Conservation (phyloP, 2,797 vertebrate species). For the Protonibea diacanthus region DNA sequence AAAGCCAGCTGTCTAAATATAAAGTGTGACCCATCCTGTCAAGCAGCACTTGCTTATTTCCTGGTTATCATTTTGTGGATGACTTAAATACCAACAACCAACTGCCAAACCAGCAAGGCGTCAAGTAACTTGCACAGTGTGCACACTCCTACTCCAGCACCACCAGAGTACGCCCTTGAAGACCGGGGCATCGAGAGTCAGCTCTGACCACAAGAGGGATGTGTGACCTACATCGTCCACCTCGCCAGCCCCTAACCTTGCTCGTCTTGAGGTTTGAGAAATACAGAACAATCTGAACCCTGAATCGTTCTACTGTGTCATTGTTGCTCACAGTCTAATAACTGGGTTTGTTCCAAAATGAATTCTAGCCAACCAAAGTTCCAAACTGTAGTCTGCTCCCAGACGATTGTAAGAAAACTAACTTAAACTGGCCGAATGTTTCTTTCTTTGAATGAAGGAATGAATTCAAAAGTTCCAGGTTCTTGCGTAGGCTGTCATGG, state of each 20-base stretch:
- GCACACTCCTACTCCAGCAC: constrained; percentile 70
- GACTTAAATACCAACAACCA: no score
- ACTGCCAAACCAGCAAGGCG: constrained; percentile 91
- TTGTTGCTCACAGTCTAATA: constrained; percentile 16
- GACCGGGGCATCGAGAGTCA: constrained; percentile 66
- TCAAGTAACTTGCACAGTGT: constrained; percentile 90
- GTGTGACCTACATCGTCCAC: constrained; percentile 25
- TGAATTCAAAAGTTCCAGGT: no score
- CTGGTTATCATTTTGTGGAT: not conserved
- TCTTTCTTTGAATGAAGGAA: constrained; percentile 2
- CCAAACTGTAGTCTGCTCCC: constrained; percentile 21
- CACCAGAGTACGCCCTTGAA: constrained; percentile 54
- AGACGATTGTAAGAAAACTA: constrained; percentile 28
- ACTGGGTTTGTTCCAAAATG: constrained; percentile 43
- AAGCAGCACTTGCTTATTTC: not conserved
- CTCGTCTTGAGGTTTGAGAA: constrained; percentile 68
- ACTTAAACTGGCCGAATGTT: constrained; percentile 27
- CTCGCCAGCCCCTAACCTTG: constrained; percentile 27
- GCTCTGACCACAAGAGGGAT: constrained; percentile 69
- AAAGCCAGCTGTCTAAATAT: not conserved
- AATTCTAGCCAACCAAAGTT: constrained; percentile 3
- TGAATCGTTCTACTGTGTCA: constrained; percentile 37
- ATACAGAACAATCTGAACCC: constrained; percentile 58
- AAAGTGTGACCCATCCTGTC: not conserved
- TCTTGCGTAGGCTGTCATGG: not conserved